Conservation (phyloP, 1,140 invertebrate species). For the Babylonia areolata region DNA sequence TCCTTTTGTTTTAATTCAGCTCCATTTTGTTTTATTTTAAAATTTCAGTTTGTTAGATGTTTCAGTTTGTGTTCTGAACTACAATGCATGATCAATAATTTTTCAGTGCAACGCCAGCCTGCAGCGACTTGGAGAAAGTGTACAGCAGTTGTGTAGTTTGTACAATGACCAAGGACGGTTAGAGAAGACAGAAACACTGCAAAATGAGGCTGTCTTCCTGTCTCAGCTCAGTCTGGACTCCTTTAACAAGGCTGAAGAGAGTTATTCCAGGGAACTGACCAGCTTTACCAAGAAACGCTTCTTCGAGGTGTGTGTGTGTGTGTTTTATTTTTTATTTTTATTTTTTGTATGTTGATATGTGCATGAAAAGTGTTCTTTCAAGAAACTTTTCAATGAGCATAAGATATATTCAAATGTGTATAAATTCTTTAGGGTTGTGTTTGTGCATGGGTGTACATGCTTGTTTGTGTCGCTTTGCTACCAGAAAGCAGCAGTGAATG, state of each 20-base stretch:
- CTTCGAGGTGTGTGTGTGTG: constrained; percentile 63
- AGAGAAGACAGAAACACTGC: not conserved
- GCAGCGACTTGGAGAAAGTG: constrained; percentile 56
- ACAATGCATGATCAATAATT: too few species aligned
- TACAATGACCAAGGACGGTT: constrained; percentile 46
- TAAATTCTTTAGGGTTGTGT: not conserved
- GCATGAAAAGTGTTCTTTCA: not conserved
- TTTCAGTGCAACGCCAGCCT: constrained; percentile 61
- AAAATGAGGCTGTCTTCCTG: constrained; percentile 52
- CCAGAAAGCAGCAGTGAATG: too few species aligned
- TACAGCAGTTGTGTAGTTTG: constrained; percentile 50
- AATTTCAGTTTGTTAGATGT: too few species aligned
- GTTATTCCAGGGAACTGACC: constrained; percentile 62
- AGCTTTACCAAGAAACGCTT: constrained; percentile 70
- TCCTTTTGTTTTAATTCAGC: too few species aligned
- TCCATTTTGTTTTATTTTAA: too few species aligned
- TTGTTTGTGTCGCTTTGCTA: too few species aligned
- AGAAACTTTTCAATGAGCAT: too few species aligned
- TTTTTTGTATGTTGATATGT: not conserved
- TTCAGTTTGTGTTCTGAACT: too few species aligned
- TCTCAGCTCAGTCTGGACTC: constrained; percentile 61
- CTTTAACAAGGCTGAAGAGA: constrained; percentile 61
- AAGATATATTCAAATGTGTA: too few species aligned
- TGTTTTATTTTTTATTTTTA: too few species aligned
- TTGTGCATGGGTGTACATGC: not conserved